Evolutionary conservation across 2,888 invertebrate genomes (phyloP).

Genomic region (Tetragonisca angustula): DNA sequence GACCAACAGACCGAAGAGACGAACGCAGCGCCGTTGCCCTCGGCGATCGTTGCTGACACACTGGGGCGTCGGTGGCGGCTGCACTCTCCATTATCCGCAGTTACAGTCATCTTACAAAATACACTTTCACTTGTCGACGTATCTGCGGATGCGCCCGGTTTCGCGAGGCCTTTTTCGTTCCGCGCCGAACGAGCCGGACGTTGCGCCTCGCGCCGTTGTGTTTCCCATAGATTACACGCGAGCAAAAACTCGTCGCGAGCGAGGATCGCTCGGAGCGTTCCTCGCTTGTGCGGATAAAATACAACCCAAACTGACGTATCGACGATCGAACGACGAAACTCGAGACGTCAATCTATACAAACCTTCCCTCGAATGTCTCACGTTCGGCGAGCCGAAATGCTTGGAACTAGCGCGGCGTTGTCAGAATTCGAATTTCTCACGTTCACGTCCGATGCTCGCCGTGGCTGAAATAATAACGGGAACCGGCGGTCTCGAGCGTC

Average conservation of each 20-base stretch:
- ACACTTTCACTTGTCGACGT: conserved; percentile 71
- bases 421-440: neutral
- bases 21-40: conserved; percentile 17
- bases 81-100: conserved; percentile 62
- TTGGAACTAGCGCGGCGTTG: neutral
- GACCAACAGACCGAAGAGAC: neutral
- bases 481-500: conserved; percentile 16
- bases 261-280: neutral
- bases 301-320: too few relatives aligned
- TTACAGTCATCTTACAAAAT: conserved; percentile 71
- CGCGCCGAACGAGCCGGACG: conserved; percentile 39
- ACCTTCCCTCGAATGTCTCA: neutral
- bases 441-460: neutral
- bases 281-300: too few relatives aligned
- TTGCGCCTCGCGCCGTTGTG: conserved; percentile 8
- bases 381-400: too few relatives aligned
- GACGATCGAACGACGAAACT: neutral
- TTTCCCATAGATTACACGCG: conserved; percentile 2
- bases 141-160: conserved; percentile 68
- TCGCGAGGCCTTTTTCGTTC: conserved; percentile 52
- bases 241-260: too few relatives aligned
- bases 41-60: conserved; percentile 56
- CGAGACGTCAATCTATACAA: neutral
- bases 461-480: conserved; percentile 2
- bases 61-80: conserved; percentile 57